phyloP scores from a whole-genome alignment of 2,888 invertebrate genomes.

The Pristionchus entomophagus region DNA sequence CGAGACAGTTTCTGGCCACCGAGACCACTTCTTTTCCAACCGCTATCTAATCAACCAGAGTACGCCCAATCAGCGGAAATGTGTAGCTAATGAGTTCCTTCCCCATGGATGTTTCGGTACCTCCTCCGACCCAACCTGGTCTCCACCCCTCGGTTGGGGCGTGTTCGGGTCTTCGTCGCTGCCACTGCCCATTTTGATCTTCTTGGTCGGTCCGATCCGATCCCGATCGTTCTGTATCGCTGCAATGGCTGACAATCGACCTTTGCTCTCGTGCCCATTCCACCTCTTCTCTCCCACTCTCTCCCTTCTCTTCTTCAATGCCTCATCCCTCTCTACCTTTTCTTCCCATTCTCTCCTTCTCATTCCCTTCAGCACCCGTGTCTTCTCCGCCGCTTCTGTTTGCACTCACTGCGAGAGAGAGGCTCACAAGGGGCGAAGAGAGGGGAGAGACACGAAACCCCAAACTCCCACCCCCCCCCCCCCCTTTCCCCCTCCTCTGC shows the following conservation, averaged over 20 bases:
- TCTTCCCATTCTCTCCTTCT: neutral
- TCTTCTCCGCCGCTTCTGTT: neutral
- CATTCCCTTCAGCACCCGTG: too few relatives aligned
- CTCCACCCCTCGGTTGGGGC: slow-evolving; percentile 60
- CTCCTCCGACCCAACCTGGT: too few relatives aligned
- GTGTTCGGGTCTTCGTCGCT: slow-evolving; percentile 64
- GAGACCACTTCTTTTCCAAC: too few relatives aligned
- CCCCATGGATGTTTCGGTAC: too few relatives aligned
- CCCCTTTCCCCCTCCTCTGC: neutral
- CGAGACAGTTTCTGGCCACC: neutral
- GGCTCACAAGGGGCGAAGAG: slow-evolving; percentile 25
- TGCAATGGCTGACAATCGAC: slow-evolving; percentile 59
- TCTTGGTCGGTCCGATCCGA: slow-evolving; percentile 75
- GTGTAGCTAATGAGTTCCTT: too few relatives aligned
- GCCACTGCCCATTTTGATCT: slow-evolving; percentile 65
- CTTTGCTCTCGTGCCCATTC: slow-evolving; percentile 22
- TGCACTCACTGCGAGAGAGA: neutral
- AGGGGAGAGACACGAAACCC: neutral
- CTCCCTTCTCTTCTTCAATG: neutral
- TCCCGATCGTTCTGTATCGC: slow-evolving; percentile 76
- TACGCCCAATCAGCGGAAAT: too few relatives aligned
- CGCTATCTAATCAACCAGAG: too few relatives aligned
- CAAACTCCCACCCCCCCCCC: neutral
- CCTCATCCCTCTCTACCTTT: neutral
- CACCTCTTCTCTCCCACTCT: neutral